Evolutionary conservation across 2,113 vertebrate genomes (phyloP), one percentile per base, ranked within the genome.

Genomic region (Myxocyprinus asiaticus): DNA sequence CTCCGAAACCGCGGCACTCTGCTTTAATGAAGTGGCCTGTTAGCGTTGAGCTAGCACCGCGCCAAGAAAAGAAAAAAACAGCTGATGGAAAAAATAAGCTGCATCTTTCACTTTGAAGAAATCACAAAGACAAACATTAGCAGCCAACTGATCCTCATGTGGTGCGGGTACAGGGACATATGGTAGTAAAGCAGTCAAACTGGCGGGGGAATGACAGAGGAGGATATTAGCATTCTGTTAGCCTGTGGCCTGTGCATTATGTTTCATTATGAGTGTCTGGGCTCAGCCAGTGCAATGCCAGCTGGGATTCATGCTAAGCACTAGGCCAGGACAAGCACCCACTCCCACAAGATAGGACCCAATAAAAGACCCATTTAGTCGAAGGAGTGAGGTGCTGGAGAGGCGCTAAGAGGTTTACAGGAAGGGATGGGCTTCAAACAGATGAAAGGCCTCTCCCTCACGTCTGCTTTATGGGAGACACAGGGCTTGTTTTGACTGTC

Each of bases 1-100:
- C 74, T 8, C 80, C 70, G 82, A 88, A 81, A 81, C 83, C 77
- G 78, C 73, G 82, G 82, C 63, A 67, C 83, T 84, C 81, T 59
- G 74, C 64, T 80, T 82, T 82, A 82, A 84, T 85, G 75, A 62
- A 81, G 77, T 86, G 81, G 79, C 71, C 69, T 77, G 84, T 82
- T 67, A 74, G 79, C 73, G 73, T 80, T 78, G 85, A 88, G 67
- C 83, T 85, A 84, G 84, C 82, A 62, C 65, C 42, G 58, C 53
- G 63, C 73, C 78, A 78, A 78, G 53, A 78, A 53, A 76, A n/a
- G n/a, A n/a, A 62, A 72, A 77, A 71, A 70, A 64, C 55, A 62
- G 61, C 64, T 81, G 67, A 42, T 45, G 51, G 59, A 77, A 71
- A 81, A 77, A 63, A 33, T 56, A 47, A 78, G 48, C 62, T 42